phyloP scores from a whole-genome alignment of 37 sponge, comb jelly and placozoan genomes.

The Tethya wilhelma region DNA sequence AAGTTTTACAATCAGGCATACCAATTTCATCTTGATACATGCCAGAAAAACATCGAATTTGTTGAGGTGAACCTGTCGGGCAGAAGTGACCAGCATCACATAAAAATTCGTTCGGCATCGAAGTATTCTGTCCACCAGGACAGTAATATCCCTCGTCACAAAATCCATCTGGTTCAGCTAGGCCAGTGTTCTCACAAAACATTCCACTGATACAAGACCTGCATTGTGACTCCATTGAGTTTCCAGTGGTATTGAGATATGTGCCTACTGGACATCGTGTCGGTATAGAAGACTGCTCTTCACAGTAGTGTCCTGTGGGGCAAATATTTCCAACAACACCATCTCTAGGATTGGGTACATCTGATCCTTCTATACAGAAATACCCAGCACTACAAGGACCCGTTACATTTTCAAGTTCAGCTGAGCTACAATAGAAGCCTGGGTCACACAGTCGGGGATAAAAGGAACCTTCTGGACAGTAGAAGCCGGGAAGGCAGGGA shows the following conservation, averaged over 20 bases:
- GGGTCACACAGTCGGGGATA: not conserved
- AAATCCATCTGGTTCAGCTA: not conserved
- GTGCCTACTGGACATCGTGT: slow-evolving; percentile 2
- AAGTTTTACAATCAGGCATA: not conserved
- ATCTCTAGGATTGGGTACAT: not conserved
- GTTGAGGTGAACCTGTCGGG: not conserved
- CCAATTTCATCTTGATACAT: not conserved
- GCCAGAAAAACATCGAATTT: not conserved
- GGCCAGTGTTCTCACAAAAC: not conserved
- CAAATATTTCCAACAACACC: not conserved
- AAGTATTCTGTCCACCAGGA: not conserved
- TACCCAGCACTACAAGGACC: slow-evolving; percentile 10
- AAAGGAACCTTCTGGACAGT: slow-evolving; percentile 14
- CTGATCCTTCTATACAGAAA: slow-evolving; percentile 1
- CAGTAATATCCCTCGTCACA: not conserved
- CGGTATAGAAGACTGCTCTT: not conserved
- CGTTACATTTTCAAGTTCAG: not conserved
- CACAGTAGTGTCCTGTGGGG: slow-evolving; percentile 1
- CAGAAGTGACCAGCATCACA: not conserved
- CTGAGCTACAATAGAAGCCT: not conserved
- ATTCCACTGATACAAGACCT: not conserved
- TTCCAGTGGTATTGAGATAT: not conserved
- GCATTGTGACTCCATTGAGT: not conserved
- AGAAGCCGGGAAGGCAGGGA: not conserved
- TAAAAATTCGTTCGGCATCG: not conserved